Base-by-base conservation (phyloP, 2,113 vertebrate genomes). In the Heliornis fulica region DNA sequence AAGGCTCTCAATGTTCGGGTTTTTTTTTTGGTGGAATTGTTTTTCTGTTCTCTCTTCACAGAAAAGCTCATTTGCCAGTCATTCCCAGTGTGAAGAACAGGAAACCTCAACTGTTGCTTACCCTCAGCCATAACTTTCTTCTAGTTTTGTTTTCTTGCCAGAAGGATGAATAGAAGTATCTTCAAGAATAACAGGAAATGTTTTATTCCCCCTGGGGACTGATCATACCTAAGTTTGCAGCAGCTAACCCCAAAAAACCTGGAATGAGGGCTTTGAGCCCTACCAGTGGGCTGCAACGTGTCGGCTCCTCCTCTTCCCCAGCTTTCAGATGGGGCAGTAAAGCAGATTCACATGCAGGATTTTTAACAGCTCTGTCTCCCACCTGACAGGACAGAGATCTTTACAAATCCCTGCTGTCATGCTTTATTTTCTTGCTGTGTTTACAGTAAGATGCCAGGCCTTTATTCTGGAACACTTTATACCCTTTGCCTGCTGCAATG, bases 101-200 rank as follows among this genome's bases (percentile, higher is more conserved):
- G 92, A 93, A 95, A 74, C 87, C 76, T 95, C 95, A 94, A 66
- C 59, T 86, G 57, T 51, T 83, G 63, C 88, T 89, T 77, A 63
- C 60, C 66, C 70, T 94, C 68, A 70, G 87, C 85, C 59, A 38
- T 90, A 87, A 75, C 63, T 90, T 96, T 91, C 81, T 94, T 91
- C 75, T 77, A 36, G 63, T 78, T 94, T 72, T 90, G 75, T 74
- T 91, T 87, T 93, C 46, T 72, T 83, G 66, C 84, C 90, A 92
- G 74, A 88, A 94, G 68, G 63, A 85, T 80, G 70, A 94, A 91
- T 80, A 51, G 84, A 91, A 70, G 76, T 94, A 43, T 70, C 70
- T 83, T 80, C 50, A 70, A 90, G 87, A 91, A 85, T 80, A 93
- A 70, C 70, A 93, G 84, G 92, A 96, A 88, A 60, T 92, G 54